Percentiles rank a stretch among this genome's conserved stretches.
These are phyloP conservation scores for Thryonomys swinderianus DNA, from an alignment of 2,113 vertebrate species.

Conservation along the genomic window DNA sequence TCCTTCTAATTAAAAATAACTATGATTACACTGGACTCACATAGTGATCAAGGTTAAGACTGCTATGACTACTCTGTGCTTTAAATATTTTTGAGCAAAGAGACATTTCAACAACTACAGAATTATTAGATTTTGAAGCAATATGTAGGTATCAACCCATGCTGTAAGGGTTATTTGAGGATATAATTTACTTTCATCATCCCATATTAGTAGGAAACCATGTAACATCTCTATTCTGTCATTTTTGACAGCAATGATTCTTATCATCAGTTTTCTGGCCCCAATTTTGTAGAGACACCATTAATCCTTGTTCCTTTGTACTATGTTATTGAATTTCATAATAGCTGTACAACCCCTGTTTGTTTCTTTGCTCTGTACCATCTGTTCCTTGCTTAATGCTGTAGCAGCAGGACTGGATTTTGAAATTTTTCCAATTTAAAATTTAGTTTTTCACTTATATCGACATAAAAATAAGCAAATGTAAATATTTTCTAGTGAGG, in stretches of 20 bases:
- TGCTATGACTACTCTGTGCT: background rate
- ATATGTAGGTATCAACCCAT: background rate
- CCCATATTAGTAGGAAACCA: background rate
- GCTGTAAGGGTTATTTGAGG: background rate
- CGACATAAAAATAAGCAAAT: background rate
- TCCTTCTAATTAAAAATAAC: background rate
- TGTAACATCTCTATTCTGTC: background rate
- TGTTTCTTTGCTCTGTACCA: background rate
- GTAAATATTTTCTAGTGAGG: background rate
- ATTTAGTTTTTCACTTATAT: background rate
- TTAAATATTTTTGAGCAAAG: background rate
- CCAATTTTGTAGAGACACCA: background rate
- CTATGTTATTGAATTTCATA: background rate
- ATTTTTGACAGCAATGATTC: background rate
- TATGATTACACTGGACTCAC: background rate
- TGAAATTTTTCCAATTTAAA: background rate
- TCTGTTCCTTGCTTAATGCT: background rate
- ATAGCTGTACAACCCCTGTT: background rate
- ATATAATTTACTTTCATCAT: background rate
- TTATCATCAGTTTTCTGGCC: background rate
- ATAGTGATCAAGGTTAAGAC: background rate
- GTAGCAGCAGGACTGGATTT: background rate
- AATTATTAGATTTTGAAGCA: background rate
- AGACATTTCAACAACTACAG: background rate
- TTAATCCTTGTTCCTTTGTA: background rate